Evolutionary conservation across 2,113 vertebrate species (phyloP), one percentile per base, ranked within the genome.

Genomic region (Chaenogobius annularis): DNA sequence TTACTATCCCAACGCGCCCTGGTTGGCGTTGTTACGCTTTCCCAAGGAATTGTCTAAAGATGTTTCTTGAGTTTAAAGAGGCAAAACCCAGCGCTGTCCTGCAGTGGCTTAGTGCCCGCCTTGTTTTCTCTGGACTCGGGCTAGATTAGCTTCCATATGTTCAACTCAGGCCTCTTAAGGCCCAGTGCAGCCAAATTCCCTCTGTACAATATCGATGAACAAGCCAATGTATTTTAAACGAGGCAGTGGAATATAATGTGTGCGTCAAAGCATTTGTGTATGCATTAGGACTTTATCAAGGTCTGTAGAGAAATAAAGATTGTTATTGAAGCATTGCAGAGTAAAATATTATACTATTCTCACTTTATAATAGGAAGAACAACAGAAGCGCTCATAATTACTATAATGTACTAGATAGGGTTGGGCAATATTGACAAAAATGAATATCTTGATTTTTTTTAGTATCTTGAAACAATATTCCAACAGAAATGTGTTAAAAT

Each of bases 61-160:
- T 67, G 23, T 43, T 20, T 70, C 56, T n/a, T 35, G 23, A 79
- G n/a, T 43, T 43, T 66, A 15, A 58, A 80, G 61, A 72, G 74
- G 50, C 48, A 69, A 47, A 11, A 43, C 22, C 54, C 65, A 78
- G 54, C 70, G 72, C 73, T 74, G 47, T 71, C 70, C 56, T 66
- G 83, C 77, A 23, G 85, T 92, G 93, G 93, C 86, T 68, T 66
- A 52, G 67, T 88, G 92, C 92, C 93, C 94, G 90, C 78, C 81
- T 88, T 90, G 86, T 91, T 87, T 90, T 91, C 92, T 80, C 91
- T 87, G 87, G 90, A 90, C 86, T 77, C 44, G 54, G 79, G 91
- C 93, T 94, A 93, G 93, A 94, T 94, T 94, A 94, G 92, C 91
- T 93, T 88, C 85, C 93, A 92, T 93, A 93, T 94, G 93, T 91